A percentile compares a stretch with the other conserved stretches of the same genome.
phyloP scores from a whole-genome alignment of 1,140 invertebrate species.

The Camponotus floridanus region DNA sequence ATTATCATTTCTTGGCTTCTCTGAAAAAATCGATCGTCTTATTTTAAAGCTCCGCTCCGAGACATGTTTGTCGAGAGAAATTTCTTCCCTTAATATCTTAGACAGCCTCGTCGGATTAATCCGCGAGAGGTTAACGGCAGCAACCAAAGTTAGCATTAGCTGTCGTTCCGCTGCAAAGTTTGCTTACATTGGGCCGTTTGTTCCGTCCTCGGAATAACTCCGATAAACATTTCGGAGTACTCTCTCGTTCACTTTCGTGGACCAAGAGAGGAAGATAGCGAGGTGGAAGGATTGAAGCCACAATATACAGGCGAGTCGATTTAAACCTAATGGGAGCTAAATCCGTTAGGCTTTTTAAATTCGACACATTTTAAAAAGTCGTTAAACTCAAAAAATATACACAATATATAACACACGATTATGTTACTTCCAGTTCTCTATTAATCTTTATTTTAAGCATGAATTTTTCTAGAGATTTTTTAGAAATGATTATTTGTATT shows the following conservation, averaged over 20 bases:
- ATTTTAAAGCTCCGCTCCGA: background rate
- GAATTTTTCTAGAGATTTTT: background rate
- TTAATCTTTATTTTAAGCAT: background rate
- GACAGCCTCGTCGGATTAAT: constrained; percentile 61
- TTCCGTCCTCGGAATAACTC: constrained; percentile 78
- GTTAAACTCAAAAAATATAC: background rate
- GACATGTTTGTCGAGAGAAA: background rate
- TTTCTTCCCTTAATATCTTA: constrained; percentile 28
- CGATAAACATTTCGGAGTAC: constrained; percentile 77
- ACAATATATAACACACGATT: background rate
- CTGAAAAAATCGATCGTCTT: constrained; percentile 14
- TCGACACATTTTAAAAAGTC: background rate
- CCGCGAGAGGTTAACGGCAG: constrained; percentile 64
- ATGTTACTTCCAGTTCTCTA: background rate
- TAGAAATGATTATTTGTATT: background rate
- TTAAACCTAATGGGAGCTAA: constrained; percentile 27
- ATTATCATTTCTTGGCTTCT: background rate
- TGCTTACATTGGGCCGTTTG: constrained; percentile 78
- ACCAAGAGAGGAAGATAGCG: constrained; percentile 29
- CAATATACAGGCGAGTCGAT: background rate
- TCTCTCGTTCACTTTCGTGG: constrained; percentile 8
- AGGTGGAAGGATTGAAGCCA: constrained; percentile 18
- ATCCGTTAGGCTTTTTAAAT: background rate
- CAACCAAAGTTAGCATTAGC: constrained; percentile 73
- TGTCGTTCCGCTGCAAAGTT: constrained; percentile 73